phyloP scores from a whole-genome alignment of 2,113 vertebrate species.

The Lepus americanus region DNA sequence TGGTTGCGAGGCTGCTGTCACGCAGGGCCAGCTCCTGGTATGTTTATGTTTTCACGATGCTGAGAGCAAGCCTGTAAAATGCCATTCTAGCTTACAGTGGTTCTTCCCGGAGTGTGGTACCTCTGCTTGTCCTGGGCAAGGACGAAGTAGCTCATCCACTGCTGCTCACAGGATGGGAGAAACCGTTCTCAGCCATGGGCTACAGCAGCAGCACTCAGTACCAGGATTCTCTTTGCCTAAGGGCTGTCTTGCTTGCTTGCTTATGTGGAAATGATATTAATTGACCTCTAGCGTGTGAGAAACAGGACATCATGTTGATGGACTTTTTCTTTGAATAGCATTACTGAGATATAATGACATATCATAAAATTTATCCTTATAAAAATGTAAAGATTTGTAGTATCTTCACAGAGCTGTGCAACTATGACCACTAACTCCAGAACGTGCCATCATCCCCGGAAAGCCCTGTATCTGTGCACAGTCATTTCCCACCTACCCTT shows the following conservation, averaged over 20 bases:
- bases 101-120: slow-evolving; percentile 9
- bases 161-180: slow-evolving; percentile 16
- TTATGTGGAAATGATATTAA: neutral
- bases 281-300: neutral
- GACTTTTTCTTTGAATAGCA: neutral
- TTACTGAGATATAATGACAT: neutral
- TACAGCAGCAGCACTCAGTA: neutral
- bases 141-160: neutral
- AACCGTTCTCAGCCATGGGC: neutral
- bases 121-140: slow-evolving; percentile 14
- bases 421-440: neutral
- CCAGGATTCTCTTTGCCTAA: neutral
- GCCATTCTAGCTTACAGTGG: neutral
- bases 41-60: slow-evolving; percentile 14
- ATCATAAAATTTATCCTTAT: neutral
- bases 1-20: no score
- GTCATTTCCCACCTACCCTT: rapidly evolving
- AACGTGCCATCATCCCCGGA: neutral
- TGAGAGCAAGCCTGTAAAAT: slow-evolving; percentile 15
- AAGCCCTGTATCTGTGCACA: neutral
- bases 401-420: neutral
- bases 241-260: neutral
- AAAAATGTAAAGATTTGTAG: neutral
- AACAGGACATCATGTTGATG: neutral
- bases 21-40: neutral